phyloP scores from a whole-genome alignment of 2,888 invertebrate species.

The Eilema sororculum region DNA sequence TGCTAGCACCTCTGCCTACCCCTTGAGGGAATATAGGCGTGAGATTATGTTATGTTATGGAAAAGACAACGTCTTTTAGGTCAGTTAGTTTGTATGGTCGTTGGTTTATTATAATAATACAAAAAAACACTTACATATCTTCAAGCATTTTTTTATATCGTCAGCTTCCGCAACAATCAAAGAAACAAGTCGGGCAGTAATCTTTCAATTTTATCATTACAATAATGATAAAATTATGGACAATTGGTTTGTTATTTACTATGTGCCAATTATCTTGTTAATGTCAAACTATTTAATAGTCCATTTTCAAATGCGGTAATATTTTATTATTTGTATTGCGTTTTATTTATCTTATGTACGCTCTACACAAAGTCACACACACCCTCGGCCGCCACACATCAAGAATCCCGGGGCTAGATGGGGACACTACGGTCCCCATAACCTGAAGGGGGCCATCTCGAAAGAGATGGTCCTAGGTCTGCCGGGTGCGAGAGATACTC shows the following conservation, averaged over 20 bases:
- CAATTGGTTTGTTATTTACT: slow-evolving; percentile 31
- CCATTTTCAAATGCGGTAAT: neutral
- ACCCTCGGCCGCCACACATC: too few species aligned
- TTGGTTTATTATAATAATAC: neutral
- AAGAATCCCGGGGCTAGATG: too few species aligned
- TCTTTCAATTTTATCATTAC: slow-evolving; percentile 43
- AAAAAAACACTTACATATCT: neutral
- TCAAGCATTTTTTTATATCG: slow-evolving; percentile 4
- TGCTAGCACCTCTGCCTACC: too few species aligned
- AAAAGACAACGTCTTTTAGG: neutral
- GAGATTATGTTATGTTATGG: too few species aligned
- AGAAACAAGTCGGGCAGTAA: slow-evolving; percentile 18
- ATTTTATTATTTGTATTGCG: neutral
- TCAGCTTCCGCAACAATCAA: slow-evolving; percentile 10
- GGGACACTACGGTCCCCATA: too few species aligned
- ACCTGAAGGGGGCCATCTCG: too few species aligned
- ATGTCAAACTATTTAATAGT: slow-evolving; percentile 2
- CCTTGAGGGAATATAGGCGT: too few species aligned
- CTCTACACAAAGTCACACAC: too few species aligned
- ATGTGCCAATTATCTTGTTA: slow-evolving; percentile 39
- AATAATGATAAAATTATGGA: slow-evolving; percentile 44
- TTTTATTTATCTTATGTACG: too few species aligned
- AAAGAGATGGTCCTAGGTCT: too few species aligned
- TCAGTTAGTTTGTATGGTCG: too few species aligned
- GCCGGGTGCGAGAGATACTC: too few species aligned